Evolutionary conservation across 2,888 invertebrate genomes (phyloP).

Genomic region (Altica lythri): DNA sequence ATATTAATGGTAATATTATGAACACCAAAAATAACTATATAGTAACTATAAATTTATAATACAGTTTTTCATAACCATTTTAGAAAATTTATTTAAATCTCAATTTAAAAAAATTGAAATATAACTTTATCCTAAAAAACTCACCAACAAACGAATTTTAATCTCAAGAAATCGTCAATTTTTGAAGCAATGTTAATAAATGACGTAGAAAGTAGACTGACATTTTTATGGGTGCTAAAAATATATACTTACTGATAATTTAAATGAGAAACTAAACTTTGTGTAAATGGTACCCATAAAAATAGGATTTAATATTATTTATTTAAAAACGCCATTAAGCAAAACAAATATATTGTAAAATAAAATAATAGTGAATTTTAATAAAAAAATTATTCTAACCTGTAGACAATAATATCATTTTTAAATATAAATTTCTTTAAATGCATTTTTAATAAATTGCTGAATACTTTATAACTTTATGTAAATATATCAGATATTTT

Average conservation of each 20-base stretch:
- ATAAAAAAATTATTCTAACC: slow-evolving; percentile 8
- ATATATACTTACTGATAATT: neutral
- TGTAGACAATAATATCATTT: slow-evolving; percentile 19
- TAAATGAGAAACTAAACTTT: neutral
- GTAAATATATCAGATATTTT: slow-evolving; percentile 19
- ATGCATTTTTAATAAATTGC: slow-evolving; percentile 12
- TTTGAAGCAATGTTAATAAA: slow-evolving; percentile 26
- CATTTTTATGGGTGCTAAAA: slow-evolving; percentile 18
- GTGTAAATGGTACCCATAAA: slow-evolving; percentile 7
- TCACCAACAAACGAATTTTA: neutral
- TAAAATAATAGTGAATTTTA: slow-evolving; percentile 10
- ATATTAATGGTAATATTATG: neutral
- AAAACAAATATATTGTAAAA: slow-evolving; percentile 1
- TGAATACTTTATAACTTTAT: slow-evolving; percentile 7
- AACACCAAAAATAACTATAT: no score
- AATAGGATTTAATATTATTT: no score
- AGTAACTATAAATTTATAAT: no score
- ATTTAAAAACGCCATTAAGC: neutral
- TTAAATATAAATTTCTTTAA: slow-evolving; percentile 1
- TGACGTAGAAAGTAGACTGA: slow-evolving; percentile 11
- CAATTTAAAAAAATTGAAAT: no score
- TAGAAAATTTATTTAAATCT: no score
- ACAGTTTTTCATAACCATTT: no score
- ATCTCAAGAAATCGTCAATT: slow-evolving; percentile 6
- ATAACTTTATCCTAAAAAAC: no score